Evolutionary conservation across 2,797 vertebrate genomes (phyloP).

Genomic region (Epinephelus coioides): DNA sequence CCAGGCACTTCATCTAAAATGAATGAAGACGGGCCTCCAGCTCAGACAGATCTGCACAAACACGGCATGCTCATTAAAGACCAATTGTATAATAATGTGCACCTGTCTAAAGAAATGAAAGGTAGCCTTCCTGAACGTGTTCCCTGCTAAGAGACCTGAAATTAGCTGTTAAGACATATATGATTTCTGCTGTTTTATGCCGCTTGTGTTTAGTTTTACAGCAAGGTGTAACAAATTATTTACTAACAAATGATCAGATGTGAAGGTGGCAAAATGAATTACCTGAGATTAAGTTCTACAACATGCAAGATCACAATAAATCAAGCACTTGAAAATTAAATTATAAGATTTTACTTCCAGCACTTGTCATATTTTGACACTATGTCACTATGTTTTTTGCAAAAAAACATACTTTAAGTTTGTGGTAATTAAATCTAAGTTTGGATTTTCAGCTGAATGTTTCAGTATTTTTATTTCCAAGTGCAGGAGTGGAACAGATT

Average conservation of each 20-base stretch:
- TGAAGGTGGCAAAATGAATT: slow-evolving; percentile 12
- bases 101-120: slow-evolving; percentile 79
- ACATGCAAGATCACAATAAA: slow-evolving; percentile 25
- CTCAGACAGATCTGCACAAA: slow-evolving; percentile 82
- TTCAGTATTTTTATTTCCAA: neutral
- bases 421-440: neutral
- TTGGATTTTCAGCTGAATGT: neutral
- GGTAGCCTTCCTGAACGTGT: slow-evolving; percentile 30
- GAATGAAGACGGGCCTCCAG: slow-evolving; percentile 78
- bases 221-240: slow-evolving; percentile 16
- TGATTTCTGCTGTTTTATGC: neutral
- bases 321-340: slow-evolving; percentile 1
- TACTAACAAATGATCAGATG: slow-evolving; percentile 35
- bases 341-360: neutral
- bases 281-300: neutral
- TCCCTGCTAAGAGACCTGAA: slow-evolving; percentile 19
- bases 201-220: slow-evolving; percentile 33
- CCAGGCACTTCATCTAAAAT: slow-evolving; percentile 86
- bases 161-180: slow-evolving; percentile 34
- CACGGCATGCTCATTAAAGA: slow-evolving; percentile 83
- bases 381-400: neutral
- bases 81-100: slow-evolving; percentile 82
- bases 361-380: slow-evolving; percentile 10
- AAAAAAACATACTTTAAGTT: neutral
- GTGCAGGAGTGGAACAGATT: neutral